Evolutionary conservation across 37 sponge, comb jelly and placozoan species (phyloP).

Genomic region (Eunapius fragilis): DNA sequence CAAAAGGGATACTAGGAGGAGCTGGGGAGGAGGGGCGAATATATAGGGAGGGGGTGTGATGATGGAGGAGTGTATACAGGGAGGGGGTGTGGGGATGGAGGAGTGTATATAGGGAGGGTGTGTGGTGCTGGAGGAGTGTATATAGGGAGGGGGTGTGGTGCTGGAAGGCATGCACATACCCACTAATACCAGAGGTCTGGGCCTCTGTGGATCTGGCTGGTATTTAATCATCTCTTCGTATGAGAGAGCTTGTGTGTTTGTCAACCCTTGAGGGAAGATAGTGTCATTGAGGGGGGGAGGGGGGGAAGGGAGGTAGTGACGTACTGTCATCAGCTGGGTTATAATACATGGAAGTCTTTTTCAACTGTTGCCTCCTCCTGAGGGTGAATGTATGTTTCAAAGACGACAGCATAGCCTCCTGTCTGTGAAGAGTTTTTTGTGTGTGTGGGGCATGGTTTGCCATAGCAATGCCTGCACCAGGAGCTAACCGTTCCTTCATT

Average conservation of each 20-base stretch:
- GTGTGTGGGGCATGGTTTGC: no score
- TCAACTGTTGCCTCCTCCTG: not conserved
- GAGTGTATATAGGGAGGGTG: not conserved
- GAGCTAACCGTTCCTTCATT: slow-evolving; percentile 43
- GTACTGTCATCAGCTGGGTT: not conserved
- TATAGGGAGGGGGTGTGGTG: not conserved
- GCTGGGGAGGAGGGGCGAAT: not conserved
- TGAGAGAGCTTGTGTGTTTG: slow-evolving; percentile 15
- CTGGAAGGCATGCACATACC: slow-evolving; percentile 37
- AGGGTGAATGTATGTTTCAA: not conserved
- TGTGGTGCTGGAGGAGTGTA: not conserved
- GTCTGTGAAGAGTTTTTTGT: not conserved
- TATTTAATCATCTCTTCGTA: slow-evolving; percentile 82
- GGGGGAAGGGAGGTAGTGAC: no score
- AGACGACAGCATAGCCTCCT: not conserved
- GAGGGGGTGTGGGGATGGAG: not conserved
- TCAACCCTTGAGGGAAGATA: not conserved
- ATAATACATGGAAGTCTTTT: not conserved
- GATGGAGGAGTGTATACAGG: not conserved
- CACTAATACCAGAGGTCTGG: slow-evolving; percentile 72
- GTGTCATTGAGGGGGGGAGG: no score
- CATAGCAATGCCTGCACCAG: no score
- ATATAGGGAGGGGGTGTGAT: no score
- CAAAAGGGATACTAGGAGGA: slow-evolving; percentile 2
- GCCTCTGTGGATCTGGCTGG: slow-evolving; percentile 49